Evolutionary conservation across 2,113 vertebrate genomes (phyloP).

Genomic region (Reinhardtius hippoglossoides): DNA sequence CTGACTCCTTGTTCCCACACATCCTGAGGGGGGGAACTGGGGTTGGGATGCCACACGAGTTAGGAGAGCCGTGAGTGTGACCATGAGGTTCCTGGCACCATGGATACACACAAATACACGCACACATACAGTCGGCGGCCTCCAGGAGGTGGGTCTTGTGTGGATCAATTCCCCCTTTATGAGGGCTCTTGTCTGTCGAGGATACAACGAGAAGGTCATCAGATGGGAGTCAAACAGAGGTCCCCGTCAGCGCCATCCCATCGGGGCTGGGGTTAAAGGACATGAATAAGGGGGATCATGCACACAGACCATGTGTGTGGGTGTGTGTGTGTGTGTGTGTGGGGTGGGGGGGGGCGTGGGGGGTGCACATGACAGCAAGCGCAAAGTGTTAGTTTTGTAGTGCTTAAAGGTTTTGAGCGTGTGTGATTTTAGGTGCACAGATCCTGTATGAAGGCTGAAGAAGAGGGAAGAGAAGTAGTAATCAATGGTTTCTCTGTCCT

Average conservation of each 20-base stretch:
- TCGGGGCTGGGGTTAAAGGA: conserved; percentile 45
- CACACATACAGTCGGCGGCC: conserved; percentile 27
- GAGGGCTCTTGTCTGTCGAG: conserved; percentile 66
- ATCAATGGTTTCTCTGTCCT: conserved; percentile 77
- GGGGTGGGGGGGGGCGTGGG: background rate
- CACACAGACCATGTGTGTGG: conserved; percentile 35
- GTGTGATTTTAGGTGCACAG: conserved; percentile 48
- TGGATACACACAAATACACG: conserved; percentile 36
- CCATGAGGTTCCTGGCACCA: conserved; percentile 42
- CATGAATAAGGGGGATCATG: conserved; percentile 58
- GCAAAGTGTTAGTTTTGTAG: conserved; percentile 38
- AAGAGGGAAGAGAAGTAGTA: conserved; percentile 45
- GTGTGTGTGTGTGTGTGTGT: no score
- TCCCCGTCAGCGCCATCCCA: conserved; percentile 17
- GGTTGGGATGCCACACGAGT: conserved; percentile 51
- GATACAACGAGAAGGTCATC: conserved; percentile 81
- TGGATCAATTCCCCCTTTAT: conserved; percentile 84
- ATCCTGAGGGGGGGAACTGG: conserved; percentile 41
- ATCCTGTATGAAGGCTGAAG: conserved; percentile 49
- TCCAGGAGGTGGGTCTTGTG: conserved; percentile 56
- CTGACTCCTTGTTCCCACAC: conserved; percentile 78
- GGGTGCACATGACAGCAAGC: conserved; percentile 32
- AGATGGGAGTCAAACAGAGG: conserved; percentile 76
- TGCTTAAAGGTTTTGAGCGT: conserved; percentile 29
- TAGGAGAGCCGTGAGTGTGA: conserved; percentile 49